These are phyloP conservation scores for Orthonychiurus folsomi DNA, from an alignment of 2,888 invertebrate genomes.

Conservation along the genomic window DNA sequence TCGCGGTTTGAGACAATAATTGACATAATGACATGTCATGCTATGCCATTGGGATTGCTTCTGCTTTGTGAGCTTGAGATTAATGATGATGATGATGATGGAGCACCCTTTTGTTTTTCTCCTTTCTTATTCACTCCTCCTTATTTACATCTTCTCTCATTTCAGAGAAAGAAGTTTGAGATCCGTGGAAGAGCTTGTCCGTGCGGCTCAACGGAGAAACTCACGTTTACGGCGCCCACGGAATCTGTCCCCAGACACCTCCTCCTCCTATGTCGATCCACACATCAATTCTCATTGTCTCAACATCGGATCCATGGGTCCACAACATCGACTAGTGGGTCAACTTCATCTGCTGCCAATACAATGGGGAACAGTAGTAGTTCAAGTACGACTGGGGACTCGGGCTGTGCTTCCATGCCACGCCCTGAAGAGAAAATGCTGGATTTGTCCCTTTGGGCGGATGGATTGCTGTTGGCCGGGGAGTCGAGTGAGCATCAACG, in stretches of 20 bases:
- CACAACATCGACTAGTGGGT: background rate
- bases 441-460: constrained; percentile 40
- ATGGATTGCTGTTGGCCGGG: constrained; percentile 36
- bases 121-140: background rate
- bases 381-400: constrained; percentile 10
- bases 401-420: constrained; percentile 15
- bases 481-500: constrained; percentile 54
- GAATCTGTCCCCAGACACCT: constrained; percentile 91
- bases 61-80: background rate
- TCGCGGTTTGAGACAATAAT: constrained; percentile 1
- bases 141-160: background rate
- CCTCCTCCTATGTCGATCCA: constrained; percentile 75
- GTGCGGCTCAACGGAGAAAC: constrained; percentile 55
- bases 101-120: background rate
- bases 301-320: constrained; percentile 31
- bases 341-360: constrained; percentile 2
- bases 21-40: constrained; percentile 1
- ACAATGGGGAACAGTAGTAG: constrained; percentile 14
- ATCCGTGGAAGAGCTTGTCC: constrained; percentile 74
- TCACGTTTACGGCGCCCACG: constrained; percentile 79
- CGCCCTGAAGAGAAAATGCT: constrained; percentile 39
- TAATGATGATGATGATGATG: constrained; percentile 1
- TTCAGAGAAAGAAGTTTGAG: constrained; percentile 86
- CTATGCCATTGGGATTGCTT: constrained; percentile 1
- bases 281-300: constrained; percentile 79